These are phyloP conservation scores for Lacanobia oleracea DNA, from an alignment of 2,888 invertebrate species.

Conservation along the genomic window DNA sequence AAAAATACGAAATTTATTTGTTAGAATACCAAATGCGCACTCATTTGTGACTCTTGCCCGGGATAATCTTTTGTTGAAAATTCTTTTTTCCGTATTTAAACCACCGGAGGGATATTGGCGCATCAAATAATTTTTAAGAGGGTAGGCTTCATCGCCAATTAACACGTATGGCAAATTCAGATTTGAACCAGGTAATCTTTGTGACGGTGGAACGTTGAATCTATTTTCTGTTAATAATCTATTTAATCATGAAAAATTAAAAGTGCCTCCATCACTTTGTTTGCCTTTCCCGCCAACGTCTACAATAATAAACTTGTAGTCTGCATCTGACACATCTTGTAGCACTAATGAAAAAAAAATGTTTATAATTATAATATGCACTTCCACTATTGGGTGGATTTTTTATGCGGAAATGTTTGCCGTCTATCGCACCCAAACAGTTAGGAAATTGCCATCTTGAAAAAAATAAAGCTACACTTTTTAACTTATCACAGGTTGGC, in stretches of 20 bases:
- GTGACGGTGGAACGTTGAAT: slow-evolving; percentile 5
- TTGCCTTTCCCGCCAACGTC: slow-evolving; percentile 22
- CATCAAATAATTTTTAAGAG: slow-evolving; percentile 1
- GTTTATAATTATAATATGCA: neutral
- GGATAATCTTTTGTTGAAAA: slow-evolving; percentile 10
- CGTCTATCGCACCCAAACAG: slow-evolving; percentile 1
- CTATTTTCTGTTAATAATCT: neutral
- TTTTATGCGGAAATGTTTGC: slow-evolving; percentile 5
- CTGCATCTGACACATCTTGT: slow-evolving; percentile 24
- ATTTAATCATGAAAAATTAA: slow-evolving; percentile 17
- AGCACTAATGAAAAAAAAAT: slow-evolving; percentile 18
- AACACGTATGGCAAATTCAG: neutral
- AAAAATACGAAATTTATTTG: slow-evolving; percentile 38
- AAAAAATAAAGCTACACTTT: slow-evolving; percentile 1
- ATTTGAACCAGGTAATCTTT: slow-evolving; percentile 1
- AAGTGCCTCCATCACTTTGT: slow-evolving; percentile 24
- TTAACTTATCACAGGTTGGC: slow-evolving; percentile 6
- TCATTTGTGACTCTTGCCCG: slow-evolving; percentile 29
- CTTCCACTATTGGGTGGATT: slow-evolving; percentile 8
- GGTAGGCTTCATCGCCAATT: slow-evolving; percentile 10
- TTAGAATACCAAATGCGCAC: slow-evolving; percentile 50
- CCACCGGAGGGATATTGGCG: neutral
- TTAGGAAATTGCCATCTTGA: neutral
- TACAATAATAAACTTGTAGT: slow-evolving; percentile 23
- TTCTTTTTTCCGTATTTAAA: neutral